A percentile compares a stretch with the other conserved stretches of the same genome.
Conservation (phyloP, 2,113 vertebrate genomes). For the Psammodynastes pulverulentus region DNA sequence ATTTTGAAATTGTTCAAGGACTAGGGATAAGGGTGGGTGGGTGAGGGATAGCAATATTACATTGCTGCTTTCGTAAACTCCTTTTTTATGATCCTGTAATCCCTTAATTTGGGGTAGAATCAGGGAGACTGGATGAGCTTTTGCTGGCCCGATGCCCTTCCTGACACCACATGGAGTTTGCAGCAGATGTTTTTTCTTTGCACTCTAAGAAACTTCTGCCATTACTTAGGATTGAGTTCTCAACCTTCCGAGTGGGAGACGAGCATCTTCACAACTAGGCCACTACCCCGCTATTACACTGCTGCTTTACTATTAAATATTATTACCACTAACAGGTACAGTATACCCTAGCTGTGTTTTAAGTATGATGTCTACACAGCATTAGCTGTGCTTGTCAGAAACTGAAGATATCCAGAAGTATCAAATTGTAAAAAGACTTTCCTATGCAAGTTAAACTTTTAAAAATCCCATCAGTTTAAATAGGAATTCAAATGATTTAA, state of each 20-base stretch:
- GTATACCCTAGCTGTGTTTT: background rate
- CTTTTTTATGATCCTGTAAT: background rate
- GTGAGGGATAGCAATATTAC: background rate
- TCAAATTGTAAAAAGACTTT: background rate
- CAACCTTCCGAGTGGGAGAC: too few species aligned
- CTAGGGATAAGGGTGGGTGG: background rate
- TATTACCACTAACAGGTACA: too few species aligned
- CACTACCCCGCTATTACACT: too few species aligned
- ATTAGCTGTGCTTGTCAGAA: background rate
- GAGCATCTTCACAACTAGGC: too few species aligned
- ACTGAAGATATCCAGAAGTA: background rate
- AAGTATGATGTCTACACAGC: background rate
- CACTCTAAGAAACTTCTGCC: too few species aligned
- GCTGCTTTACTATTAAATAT: too few species aligned
- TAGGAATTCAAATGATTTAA: background rate
- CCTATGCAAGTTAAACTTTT: background rate
- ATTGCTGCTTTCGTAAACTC: background rate
- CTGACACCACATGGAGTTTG: background rate
- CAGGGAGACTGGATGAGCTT: background rate
- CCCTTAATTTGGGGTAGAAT: background rate
- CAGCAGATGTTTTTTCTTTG: too few species aligned
- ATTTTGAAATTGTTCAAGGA: background rate
- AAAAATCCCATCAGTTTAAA: background rate
- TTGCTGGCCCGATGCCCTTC: background rate
- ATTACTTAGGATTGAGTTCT: too few species aligned